Base-by-base conservation (phyloP, 2,113 vertebrate genomes). In the Malaclemys terrapin region DNA sequence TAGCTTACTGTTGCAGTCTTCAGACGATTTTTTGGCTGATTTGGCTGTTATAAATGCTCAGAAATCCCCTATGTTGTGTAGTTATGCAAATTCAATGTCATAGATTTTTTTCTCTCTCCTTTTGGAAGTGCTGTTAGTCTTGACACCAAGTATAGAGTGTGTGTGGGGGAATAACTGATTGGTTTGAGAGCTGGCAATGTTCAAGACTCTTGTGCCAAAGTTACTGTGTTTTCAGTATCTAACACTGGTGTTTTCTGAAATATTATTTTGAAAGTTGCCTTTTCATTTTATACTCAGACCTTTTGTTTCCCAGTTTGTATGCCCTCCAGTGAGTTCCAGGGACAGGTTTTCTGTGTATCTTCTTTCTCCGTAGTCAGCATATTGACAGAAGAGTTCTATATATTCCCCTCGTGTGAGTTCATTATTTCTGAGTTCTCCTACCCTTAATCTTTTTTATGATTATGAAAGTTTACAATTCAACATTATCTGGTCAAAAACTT, bases 1-100 rank as follows among this genome's bases (percentile, higher is more conserved):
- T 90, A 87, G 92, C 95, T 94, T 93, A 88, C 95, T 96, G 94
- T 95, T 94, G 96, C 97, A 96, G 91, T 94, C 89, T 97, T 90
- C 93, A 96, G 96, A 75, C 93, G 94, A 92, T 96, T 97, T 97
- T 96, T 97, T 95, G 96, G 79, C 96, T 97, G 97, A 97, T 98
- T 95, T 96, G 81, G 94, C 93, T 91, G 93, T 96, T 95, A 81
- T 93, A 96, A 96, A 93, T 96, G 96, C 93, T 95, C 87, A 94
- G 96, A 97, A 96, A 90, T 96, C 95, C 93, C 89, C 75, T 1
- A 3, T 95, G 97, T 97, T 95, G 89, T 88, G 87, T 95, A 96
- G 93, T 97, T 97, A 97, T 91, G 97, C 95, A 97, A 95, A 98
- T 98, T 27, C 10, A 65, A 82, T 84, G 65, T 92, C 69, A 5